Evolutionary conservation across 2,113 vertebrate genomes (phyloP).

Genomic region (Ptychochromis oligacanthus): DNA sequence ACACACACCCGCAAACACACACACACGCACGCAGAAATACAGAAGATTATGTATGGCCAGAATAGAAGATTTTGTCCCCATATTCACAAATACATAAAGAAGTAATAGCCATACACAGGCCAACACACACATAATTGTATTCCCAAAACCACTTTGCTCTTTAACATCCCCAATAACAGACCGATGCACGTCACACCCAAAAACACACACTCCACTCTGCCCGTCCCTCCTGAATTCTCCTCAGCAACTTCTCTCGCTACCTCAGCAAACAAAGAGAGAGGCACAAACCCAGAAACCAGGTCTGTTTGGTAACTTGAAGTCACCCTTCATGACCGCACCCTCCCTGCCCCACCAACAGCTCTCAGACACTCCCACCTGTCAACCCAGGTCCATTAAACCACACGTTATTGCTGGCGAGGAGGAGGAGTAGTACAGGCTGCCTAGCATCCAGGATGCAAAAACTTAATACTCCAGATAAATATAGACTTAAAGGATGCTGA

Average conservation of each 20-base stretch:
- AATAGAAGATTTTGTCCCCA: conserved; percentile 24
- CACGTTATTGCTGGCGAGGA: conserved; percentile 12
- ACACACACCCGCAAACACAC: not conserved
- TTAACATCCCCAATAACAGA: conserved; percentile 23
- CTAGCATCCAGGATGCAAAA: conserved; percentile 54
- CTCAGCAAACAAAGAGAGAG: conserved; percentile 74
- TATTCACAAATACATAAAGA: conserved; percentile 15
- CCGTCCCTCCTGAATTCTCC: conserved; percentile 29
- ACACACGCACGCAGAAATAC: conserved; percentile 6
- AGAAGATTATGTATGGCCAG: conserved; percentile 69
- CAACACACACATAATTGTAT: conserved; percentile 6
- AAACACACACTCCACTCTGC: conserved; percentile 32
- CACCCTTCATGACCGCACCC: conserved; percentile 19
- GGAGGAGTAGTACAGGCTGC: conserved; percentile 13
- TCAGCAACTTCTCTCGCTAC: conserved; percentile 70
- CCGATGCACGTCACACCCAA: conserved; percentile 27
- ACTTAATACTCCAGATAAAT: conserved; percentile 37
- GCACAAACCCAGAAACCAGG: conserved; percentile 46
- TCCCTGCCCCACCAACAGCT: not conserved
- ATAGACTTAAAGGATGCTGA: conserved; percentile 41
- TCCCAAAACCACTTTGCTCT: conserved; percentile 24
- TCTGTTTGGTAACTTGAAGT: conserved; percentile 44
- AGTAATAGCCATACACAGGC: conserved; percentile 59
- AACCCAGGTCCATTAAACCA: conserved; percentile 17
- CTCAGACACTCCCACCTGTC: not conserved